Evolutionary conservation across 2,113 vertebrate species (phyloP), one percentile per base, ranked within the genome.

Genomic region (Emydura subglobosa): DNA sequence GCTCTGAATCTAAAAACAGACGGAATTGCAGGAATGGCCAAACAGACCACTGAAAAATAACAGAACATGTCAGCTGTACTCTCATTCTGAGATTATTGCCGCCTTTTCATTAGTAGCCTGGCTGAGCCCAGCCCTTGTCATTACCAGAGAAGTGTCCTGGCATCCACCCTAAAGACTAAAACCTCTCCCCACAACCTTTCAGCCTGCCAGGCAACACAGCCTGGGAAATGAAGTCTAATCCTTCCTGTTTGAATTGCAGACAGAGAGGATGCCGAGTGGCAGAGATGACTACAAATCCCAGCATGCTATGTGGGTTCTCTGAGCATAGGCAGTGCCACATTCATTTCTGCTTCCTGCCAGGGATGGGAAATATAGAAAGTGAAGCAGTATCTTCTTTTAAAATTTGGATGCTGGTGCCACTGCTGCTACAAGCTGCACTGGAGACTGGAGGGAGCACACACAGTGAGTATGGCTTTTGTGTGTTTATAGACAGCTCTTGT

Each of bases 211-310:
- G 93, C 50, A 14, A 34, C 1, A 83, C 91, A 6, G 0, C 42
- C 79, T 85, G 95, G 95, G 94, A 93, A 92, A 80, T 6, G 74
- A 86, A 93, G 95, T 5, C 55, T 3, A 10, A 1, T 2, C 19
- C 25, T 6, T 6, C 14, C 17, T 47, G 39, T 39, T 68, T 65
- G 25, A 59, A 50, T 44, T 10, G 34, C 24, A 27, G 86, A 91
- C 24, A 27, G 86, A 91, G 85, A 29, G 0, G 1, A 1, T 0
- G 86, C 83, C 91, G 88, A 0, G 6, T 3, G 5, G 0, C 3
- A 0, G 0, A 7, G 17, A 47, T 55, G 90, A 96, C 97, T 97
- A 97, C 97, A 96, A 93, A 84, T 95, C 97, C 97, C 97, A 93
- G 89, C 84, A 25, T 0, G 22, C 83, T 44, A 1, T 7, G 79